Evolutionary conservation across 64 coral and sea anemone species (phyloP).

Genomic region (Stichodactyla helianthus): DNA sequence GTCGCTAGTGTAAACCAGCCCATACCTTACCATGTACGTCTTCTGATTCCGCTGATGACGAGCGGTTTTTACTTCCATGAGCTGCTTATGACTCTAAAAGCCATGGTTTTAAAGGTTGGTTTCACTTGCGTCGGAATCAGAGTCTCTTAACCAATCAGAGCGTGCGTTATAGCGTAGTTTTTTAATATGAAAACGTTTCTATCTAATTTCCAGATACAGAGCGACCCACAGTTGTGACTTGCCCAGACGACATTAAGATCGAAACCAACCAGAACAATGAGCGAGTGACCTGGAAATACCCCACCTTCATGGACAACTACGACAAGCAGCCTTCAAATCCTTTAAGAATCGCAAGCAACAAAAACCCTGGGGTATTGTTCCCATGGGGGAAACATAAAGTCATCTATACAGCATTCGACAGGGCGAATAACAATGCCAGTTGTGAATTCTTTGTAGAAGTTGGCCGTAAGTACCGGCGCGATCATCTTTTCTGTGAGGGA

Average conservation of each 20-base stretch:
- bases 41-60: no score
- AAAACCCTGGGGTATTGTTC: constrained; percentile 54
- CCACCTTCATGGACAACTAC: constrained; percentile 75
- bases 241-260: constrained; percentile 57
- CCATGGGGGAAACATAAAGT: constrained; percentile 66
- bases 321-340: constrained; percentile 38
- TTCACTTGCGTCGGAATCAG: no score
- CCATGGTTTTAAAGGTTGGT: no score
- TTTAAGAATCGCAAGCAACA: constrained; percentile 65
- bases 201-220: constrained; percentile 51
- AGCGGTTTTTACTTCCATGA: no score
- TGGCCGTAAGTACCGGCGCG: constrained; percentile 53
- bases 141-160: constrained; percentile 11
- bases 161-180: no score
- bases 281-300: constrained; percentile 78
- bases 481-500: no score
- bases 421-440: constrained; percentile 72
- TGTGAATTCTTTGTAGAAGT: constrained; percentile 80
- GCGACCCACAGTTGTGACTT: constrained; percentile 55
- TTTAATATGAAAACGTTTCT: no score
- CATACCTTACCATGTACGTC: no score
- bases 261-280: constrained; percentile 43
- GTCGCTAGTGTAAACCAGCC: no score
- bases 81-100: no score
- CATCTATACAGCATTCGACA: constrained; percentile 68